Conservation (phyloP, 2,113 vertebrate species). For the Phaetusa simplex region DNA sequence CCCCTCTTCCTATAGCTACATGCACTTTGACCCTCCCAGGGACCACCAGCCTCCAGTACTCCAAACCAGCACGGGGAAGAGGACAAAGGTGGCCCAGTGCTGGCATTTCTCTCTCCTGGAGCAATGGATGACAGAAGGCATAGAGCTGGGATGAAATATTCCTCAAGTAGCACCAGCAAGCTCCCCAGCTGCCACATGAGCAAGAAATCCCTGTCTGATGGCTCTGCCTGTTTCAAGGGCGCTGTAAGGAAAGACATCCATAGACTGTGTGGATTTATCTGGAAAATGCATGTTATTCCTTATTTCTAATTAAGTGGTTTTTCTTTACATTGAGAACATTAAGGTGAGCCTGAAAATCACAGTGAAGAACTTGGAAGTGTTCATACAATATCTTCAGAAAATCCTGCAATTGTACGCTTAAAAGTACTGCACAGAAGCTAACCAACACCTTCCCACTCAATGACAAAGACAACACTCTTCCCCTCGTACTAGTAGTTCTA, state of each 20-base stretch:
- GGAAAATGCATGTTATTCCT: neutral
- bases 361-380: neutral
- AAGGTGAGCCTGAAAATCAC: neutral
- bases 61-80: neutral
- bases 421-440: neutral
- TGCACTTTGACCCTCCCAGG: neutral
- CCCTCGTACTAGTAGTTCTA: neutral
- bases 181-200: neutral
- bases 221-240: neutral
- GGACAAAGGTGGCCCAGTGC: neutral
- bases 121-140: neutral
- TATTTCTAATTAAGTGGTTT: neutral
- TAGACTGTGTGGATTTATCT: neutral
- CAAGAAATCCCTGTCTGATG: neutral
- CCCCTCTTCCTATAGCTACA: no score
- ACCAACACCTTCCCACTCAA: neutral
- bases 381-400: neutral
- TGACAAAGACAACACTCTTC: neutral
- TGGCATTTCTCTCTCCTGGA: neutral
- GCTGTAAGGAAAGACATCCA: neutral
- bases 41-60: neutral
- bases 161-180: neutral
- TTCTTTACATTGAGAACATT: neutral
- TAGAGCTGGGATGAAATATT: neutral
- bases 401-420: neutral